Evolutionary conservation across 2,113 vertebrate species (phyloP).

Genomic region (Rhegmatorhina hoffmannsi): DNA sequence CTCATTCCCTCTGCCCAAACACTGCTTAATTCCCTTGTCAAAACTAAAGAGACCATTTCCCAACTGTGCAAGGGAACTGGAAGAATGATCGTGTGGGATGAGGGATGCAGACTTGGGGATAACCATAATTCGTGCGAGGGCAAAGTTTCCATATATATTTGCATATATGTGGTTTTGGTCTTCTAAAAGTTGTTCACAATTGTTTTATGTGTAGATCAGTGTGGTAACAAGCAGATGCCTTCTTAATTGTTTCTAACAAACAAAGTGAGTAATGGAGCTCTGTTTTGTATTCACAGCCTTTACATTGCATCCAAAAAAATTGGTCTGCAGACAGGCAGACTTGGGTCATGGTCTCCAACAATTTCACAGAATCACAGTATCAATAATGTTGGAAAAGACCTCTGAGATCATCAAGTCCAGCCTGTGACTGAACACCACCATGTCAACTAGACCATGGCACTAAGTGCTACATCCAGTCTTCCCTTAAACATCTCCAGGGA

Average conservation of each 20-base stretch:
- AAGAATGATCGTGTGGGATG: background rate
- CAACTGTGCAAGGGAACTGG: background rate
- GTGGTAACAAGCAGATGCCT: background rate
- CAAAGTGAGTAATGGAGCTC: background rate
- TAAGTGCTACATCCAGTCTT: background rate
- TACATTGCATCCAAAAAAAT: background rate
- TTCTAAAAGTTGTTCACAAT: background rate
- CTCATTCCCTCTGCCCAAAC: background rate
- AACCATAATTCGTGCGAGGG: background rate
- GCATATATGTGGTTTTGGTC: background rate
- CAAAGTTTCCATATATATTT: background rate
- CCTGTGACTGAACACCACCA: background rate
- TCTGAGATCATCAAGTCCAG: background rate
- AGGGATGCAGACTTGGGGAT: background rate
- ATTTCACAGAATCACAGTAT: background rate
- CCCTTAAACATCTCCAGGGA: background rate
- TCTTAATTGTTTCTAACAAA: background rate
- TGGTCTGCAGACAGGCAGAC: background rate
- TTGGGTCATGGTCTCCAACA: background rate
- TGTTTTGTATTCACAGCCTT: background rate
- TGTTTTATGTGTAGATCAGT: background rate
- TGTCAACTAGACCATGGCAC: background rate
- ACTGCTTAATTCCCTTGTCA: background rate
- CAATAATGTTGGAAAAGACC: background rate
- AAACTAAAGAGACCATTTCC: background rate